Conservation (phyloP, 2,888 invertebrate genomes). For the Metallyticus violacea region DNA sequence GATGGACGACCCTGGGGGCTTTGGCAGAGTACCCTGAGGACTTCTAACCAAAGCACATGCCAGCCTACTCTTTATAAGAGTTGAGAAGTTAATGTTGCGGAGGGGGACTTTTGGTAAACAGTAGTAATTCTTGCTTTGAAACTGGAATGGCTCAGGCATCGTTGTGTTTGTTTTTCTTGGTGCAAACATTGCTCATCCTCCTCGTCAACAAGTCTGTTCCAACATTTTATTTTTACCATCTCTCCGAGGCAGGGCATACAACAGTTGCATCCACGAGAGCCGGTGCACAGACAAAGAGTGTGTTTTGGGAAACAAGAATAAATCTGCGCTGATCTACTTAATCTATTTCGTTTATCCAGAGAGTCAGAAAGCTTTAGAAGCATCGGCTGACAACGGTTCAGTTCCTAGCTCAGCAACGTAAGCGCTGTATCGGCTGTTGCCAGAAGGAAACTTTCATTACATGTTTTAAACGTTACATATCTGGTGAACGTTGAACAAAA, state of each 20-base stretch:
- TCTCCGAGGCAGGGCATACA: neutral
- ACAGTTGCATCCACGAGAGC: neutral
- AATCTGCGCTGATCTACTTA: neutral
- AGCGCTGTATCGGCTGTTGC: too few relatives aligned
- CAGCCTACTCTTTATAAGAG: neutral
- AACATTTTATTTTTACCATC: neutral
- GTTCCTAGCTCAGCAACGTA: neutral
- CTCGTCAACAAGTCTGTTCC: neutral
- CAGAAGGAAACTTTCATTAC: too few relatives aligned
- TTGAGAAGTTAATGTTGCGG: neutral
- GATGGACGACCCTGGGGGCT: too few relatives aligned
- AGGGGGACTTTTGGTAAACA: neutral
- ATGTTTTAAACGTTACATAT: too few relatives aligned
- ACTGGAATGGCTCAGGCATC: neutral
- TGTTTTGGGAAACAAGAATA: neutral
- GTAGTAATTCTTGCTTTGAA: neutral
- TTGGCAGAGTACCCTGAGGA: too few relatives aligned
- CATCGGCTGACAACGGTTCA: neutral
- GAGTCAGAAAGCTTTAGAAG: neutral
- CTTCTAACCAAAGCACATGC: too few relatives aligned
- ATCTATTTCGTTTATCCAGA: neutral
- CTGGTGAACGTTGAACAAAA: neutral
- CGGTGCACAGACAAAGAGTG: neutral
- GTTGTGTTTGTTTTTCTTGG: neutral
- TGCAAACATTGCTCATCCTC: neutral